These are phyloP conservation scores for Aromia moschata DNA, from an alignment of 2,888 invertebrate genomes.

Conservation along the genomic window DNA sequence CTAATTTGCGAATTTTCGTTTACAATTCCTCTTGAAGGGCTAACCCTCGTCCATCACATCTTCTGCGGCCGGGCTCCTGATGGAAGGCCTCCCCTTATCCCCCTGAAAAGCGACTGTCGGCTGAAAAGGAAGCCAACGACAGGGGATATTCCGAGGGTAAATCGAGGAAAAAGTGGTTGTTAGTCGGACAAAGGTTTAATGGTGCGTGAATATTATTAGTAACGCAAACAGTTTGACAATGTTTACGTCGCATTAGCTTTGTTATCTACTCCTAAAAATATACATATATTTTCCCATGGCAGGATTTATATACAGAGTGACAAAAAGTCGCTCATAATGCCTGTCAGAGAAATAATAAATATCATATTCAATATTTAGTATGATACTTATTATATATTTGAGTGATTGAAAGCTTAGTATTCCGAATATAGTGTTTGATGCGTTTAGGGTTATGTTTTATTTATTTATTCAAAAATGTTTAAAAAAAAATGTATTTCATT, in stretches of 20 bases:
- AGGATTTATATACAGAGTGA: no score
- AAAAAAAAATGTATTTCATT: no score
- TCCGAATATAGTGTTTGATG: no score
- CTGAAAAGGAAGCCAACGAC: conserved; percentile 3
- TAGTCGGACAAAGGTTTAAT: conserved; percentile 7
- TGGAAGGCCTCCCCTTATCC: conserved; percentile 2
- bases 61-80: conserved; percentile 5
- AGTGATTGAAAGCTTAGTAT: no score
- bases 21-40: conserved; percentile 27
- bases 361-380: no score
- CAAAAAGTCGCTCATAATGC: no score
- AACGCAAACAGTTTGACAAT: no score
- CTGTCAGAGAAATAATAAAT: no score
- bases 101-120: conserved; percentile 1
- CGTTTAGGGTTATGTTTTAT: no score
- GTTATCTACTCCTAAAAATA: neutral
- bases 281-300: neutral
- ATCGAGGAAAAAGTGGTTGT: conserved; percentile 7
- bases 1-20: conserved; percentile 42
- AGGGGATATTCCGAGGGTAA: neutral
- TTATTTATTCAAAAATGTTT: no score
- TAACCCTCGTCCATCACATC: conserved; percentile 32
- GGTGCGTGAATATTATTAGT: neutral
- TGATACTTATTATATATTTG: no score
- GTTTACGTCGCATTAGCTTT: neutral